Percentiles rank a stretch among this genome's conserved stretches.
Evolutionary conservation across 2,888 invertebrate species (phyloP).

Genomic region (Plemyria rubiginata): DNA sequence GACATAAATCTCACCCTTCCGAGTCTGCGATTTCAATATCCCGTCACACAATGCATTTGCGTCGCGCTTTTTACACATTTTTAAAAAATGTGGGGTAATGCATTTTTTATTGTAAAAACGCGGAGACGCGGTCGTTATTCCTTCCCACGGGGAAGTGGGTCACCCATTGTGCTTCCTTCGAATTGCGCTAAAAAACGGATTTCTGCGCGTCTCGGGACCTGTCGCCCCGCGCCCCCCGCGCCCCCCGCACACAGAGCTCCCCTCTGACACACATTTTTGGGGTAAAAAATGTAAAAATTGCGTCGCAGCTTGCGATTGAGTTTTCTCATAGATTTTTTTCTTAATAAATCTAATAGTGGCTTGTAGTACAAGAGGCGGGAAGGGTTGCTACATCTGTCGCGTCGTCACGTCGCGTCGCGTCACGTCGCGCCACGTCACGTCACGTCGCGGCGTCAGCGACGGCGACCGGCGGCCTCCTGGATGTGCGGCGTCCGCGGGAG

Average conservation of each 20-base stretch:
- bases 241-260: conserved; percentile 46
- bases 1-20: conserved; percentile 83
- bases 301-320: conserved; percentile 76
- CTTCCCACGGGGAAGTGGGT: conserved; percentile 85
- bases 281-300: conserved; percentile 79
- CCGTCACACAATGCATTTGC: conserved; percentile 70
- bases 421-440: conserved; percentile 56
- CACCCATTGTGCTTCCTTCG: conserved; percentile 79
- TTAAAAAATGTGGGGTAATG: conserved; percentile 83
- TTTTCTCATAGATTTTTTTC: conserved; percentile 78
- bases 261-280: conserved; percentile 81
- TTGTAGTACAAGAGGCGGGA: conserved; percentile 68
- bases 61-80: conserved; percentile 72
- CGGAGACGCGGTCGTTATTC: conserved; percentile 79
- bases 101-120: conserved; percentile 78
- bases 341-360: conserved; percentile 68
- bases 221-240: conserved; percentile 62
- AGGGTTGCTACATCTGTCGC: conserved; percentile 69
- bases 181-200: conserved; percentile 81
- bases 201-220: conserved; percentile 67
- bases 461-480: conserved; percentile 36
- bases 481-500: neutral
- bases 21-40: conserved; percentile 74
- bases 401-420: conserved; percentile 36
- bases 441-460: conserved; percentile 20